Conservation (phyloP, 2,888 invertebrate species). For the Dascillus cervinus region DNA sequence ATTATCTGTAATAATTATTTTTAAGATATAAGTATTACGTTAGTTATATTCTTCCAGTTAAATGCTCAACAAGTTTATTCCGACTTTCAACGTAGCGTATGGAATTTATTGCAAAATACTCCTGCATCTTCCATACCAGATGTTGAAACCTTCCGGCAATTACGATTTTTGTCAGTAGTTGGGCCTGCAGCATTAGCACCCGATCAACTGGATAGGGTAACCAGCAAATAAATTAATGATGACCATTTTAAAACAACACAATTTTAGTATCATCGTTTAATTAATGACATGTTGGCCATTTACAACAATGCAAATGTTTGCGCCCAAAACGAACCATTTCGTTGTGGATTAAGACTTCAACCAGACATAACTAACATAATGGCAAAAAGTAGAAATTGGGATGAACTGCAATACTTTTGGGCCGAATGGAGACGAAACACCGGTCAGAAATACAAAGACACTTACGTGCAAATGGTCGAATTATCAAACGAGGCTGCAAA, state of each 20-base stretch:
- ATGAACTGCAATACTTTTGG: slow-evolving; percentile 83
- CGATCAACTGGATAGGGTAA: slow-evolving; percentile 76
- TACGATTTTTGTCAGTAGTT: slow-evolving; percentile 68
- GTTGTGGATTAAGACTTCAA: slow-evolving; percentile 72
- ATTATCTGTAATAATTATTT: too few species aligned
- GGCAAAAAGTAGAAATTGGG: slow-evolving; percentile 78
- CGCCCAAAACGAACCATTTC: slow-evolving; percentile 75
- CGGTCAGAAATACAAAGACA: slow-evolving; percentile 67
- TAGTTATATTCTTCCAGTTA: slow-evolving; percentile 57
- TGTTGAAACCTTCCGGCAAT: slow-evolving; percentile 60
- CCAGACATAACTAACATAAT: slow-evolving; percentile 71
- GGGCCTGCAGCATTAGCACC: slow-evolving; percentile 78
- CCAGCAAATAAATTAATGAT: slow-evolving; percentile 32
- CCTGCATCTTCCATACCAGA: slow-evolving; percentile 55
- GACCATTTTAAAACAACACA: not conserved
- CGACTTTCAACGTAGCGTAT: slow-evolving; percentile 73
- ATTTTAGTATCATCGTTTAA: slow-evolving; percentile 74
- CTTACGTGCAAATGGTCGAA: slow-evolving; percentile 72
- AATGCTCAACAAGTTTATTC: slow-evolving; percentile 76
- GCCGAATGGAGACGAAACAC: slow-evolving; percentile 84
- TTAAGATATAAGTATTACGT: too few species aligned
- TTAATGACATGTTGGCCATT: slow-evolving; percentile 82
- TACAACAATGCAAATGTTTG: slow-evolving; percentile 82
- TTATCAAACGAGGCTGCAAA: slow-evolving; percentile 74
- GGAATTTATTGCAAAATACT: slow-evolving; percentile 60